Evolutionary conservation across 2,797 vertebrate species (phyloP).

Genomic region (Enteromius afrohamiltoni): DNA sequence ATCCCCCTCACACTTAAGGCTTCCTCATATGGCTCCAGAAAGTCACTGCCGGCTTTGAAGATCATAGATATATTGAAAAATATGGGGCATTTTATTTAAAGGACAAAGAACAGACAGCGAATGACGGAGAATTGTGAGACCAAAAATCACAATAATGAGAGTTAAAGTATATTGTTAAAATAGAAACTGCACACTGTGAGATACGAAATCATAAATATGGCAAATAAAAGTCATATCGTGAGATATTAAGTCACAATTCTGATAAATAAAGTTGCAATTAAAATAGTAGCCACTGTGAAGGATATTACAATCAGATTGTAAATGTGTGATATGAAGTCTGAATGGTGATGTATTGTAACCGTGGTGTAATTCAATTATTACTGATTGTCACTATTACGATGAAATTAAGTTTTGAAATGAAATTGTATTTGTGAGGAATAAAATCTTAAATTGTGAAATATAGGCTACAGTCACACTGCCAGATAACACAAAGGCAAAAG

Average conservation of each 20-base stretch:
- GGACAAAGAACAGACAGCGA: not conserved
- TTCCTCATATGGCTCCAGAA: not conserved
- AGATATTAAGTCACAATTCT: not conserved
- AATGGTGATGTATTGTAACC: not conserved
- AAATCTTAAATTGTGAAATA: not conserved
- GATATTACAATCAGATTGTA: not conserved
- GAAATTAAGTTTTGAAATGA: not conserved
- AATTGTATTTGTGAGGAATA: not conserved
- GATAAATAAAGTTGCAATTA: not conserved
- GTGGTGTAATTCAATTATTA: not conserved
- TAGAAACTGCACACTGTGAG: not conserved
- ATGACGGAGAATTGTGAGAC: not conserved
- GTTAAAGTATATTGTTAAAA: not conserved
- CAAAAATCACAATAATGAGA: not conserved
- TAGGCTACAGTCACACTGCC: not conserved
- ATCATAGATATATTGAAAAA: constrained; percentile 2
- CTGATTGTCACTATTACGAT: not conserved
- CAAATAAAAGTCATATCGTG: not conserved
- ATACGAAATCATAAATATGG: not conserved
- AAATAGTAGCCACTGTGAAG: not conserved
- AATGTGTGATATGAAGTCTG: not conserved
- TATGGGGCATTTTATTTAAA: not conserved
- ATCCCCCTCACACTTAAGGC: not conserved
- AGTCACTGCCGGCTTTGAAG: not conserved
- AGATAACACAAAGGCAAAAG: not conserved